Base-by-base conservation (phyloP, 2,113 vertebrate genomes). In the Corynorhinus townsendii region DNA sequence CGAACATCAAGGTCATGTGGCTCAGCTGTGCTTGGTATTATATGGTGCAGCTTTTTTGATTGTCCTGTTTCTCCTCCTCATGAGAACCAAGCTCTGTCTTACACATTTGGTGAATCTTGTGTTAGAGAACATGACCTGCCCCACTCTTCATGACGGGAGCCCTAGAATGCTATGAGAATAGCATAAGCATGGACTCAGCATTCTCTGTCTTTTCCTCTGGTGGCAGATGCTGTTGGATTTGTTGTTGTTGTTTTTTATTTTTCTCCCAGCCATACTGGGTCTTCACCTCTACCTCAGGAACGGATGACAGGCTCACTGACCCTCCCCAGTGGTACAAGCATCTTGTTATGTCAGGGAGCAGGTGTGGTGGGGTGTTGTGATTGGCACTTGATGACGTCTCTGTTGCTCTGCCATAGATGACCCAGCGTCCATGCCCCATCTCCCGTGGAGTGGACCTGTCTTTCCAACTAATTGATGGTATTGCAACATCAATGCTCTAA, bases 401-500 rank as follows among this genome's bases (percentile, higher is more conserved):
- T 16, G 1, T 15, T 40, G 73, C 54, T 24, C 28, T 26, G 62
- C 20, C 16, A 30, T 5, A 30, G 20, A 2, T 11, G 43, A 62
- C 1, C n/a, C 9, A 15, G 35, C 4, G 2, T 24, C 59, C 6
- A 26, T 0, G 8, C 14, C 68, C 8, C 43, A 19, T 2, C 0
- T 38, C 16, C 24, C 20, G 62, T 86, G 33, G 12, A 47, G 16
- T 16, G 15, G 15, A 3, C 3, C 11, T 24, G 5, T 64, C n/a
- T 35, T 72, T 43, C 17, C 35, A 72, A 40, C 52, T 19, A 47
- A 20, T 19, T 62, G 11, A 7, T 72, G 54, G 20, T 7, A 2
- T 28, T 20, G 54, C 11, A 62, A 30, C 11, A 11, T 64, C 10
- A n/a, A 7, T 49, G 2, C 5, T 83, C 30, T 64, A 10, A 83